Percentiles rank a stretch among this genome's conserved stretches.
phyloP scores from a whole-genome alignment of 1,140 invertebrate genomes.

The fruit fly (Drosophila melanogaster) region DNA sequence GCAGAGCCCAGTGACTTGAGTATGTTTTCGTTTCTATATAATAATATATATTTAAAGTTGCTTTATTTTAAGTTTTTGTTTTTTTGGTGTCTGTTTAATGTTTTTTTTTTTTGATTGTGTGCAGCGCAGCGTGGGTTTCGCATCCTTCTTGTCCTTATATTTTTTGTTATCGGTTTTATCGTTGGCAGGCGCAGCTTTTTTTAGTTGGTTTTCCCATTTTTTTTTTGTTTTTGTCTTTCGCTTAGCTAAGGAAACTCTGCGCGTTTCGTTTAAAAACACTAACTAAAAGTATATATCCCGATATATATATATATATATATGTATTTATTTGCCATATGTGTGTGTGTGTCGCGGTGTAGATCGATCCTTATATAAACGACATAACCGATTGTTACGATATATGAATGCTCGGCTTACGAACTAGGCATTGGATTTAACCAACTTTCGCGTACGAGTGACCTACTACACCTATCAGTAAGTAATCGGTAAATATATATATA shows the following conservation, averaged over 20 bases:
- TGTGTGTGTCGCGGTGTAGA: slow-evolving; percentile 26
- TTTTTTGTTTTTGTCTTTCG: slow-evolving; percentile 32
- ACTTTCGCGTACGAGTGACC: slow-evolving; percentile 12
- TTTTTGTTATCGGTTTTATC: slow-evolving; percentile 27
- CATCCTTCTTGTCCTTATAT: slow-evolving; percentile 6
- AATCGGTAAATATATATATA: slow-evolving; percentile 20
- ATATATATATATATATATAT: slow-evolving; percentile 41
- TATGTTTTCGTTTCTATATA: slow-evolving; percentile 50
- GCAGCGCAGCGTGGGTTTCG: slow-evolving; percentile 48
- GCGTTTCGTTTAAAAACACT: slow-evolving; percentile 57
- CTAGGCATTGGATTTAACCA: slow-evolving; percentile 55
- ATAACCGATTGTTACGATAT: slow-evolving; percentile 38
- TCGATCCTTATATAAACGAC: slow-evolving; percentile 36
- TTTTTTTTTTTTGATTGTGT: slow-evolving; percentile 56
- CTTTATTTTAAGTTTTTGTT: slow-evolving; percentile 34
- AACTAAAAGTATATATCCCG: slow-evolving; percentile 43
- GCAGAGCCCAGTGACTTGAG: slow-evolving; percentile 60
- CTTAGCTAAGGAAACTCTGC: slow-evolving; percentile 60
- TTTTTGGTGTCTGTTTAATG: slow-evolving; percentile 54
- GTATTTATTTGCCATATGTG: slow-evolving; percentile 23
- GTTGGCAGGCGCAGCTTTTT: slow-evolving; percentile 40
- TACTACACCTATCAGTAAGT: slow-evolving; percentile 30
- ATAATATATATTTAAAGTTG: slow-evolving; percentile 55
- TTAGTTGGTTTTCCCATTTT: slow-evolving; percentile 16
- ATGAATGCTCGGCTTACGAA: slow-evolving; percentile 27